A percentile compares a stretch with the other conserved stretches of the same genome.
phyloP scores from a whole-genome alignment of 2,113 vertebrate genomes.

The Pelodiscus sinensis region DNA sequence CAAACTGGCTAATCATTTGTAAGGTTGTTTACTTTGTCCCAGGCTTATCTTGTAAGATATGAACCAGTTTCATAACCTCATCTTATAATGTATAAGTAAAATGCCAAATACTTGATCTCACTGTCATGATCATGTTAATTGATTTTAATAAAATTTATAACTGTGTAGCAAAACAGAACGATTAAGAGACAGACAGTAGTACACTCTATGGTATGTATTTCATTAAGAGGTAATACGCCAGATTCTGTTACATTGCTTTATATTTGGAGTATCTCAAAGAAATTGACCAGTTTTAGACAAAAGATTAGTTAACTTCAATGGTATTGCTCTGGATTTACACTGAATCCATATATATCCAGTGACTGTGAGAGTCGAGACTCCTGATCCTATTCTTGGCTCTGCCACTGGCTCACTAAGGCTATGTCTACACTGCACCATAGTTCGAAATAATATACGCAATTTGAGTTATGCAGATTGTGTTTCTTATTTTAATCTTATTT shows the following conservation, averaged over 20 bases:
- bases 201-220: neutral
- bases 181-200: neutral
- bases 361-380: constrained; percentile 40
- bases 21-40: constrained; percentile 54
- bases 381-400: constrained; percentile 12
- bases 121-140: neutral
- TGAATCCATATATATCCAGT: neutral
- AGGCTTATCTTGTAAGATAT: constrained; percentile 47
- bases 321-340: neutral
- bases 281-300: neutral
- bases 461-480: too few relatives aligned
- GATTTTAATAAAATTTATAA: constrained; percentile 10
- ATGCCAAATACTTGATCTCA: neutral
- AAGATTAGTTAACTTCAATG: neutral
- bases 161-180: neutral
- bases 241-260: neutral
- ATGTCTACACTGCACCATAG: too few relatives aligned
- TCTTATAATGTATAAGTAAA: constrained; percentile 44
- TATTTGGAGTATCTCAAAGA: neutral
- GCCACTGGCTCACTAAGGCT: constrained; percentile 36
- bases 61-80: constrained; percentile 28
- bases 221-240: neutral
- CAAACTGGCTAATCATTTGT: constrained; percentile 71
- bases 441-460: too few relatives aligned
- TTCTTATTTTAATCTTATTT: too few relatives aligned